Conservation (phyloP, 2,113 vertebrate species). For the Platycercus adscitus region DNA sequence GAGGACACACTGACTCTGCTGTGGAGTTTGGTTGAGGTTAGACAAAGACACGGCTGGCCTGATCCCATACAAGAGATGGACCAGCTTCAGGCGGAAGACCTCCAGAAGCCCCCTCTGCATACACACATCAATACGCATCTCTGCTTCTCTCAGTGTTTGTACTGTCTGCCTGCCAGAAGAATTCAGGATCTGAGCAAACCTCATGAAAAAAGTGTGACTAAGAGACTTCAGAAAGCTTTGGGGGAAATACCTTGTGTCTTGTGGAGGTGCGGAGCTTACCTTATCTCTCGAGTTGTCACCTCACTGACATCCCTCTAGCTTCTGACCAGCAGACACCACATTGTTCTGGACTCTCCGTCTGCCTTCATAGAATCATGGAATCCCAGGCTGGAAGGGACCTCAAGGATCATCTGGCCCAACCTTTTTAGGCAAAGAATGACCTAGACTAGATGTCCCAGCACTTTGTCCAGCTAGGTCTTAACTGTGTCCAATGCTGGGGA, state of each 20-base stretch:
- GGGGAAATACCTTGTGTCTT: too few species aligned
- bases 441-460: background rate
- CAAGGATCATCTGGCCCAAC: background rate
- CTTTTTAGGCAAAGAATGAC: background rate
- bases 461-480: background rate
- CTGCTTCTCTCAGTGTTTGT: fast-evolving
- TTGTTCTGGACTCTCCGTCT: background rate
- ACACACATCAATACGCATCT: fast-evolving
- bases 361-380: background rate
- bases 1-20: background rate
- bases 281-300: background rate
- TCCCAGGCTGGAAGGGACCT: background rate
- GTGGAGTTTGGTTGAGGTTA: background rate
- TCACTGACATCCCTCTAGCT: too few species aligned
- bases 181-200: background rate
- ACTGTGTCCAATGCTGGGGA: background rate
- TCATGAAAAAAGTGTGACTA: background rate
- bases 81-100: background rate
- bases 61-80: fast-evolving
- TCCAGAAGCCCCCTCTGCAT: background rate
- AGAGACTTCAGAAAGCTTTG: fast-evolving
- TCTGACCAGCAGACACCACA: background rate
- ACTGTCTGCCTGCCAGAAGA: background rate
- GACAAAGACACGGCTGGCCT: background rate
- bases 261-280: background rate